These are phyloP conservation scores for Portunus trituberculatus DNA, from an alignment of 1,140 invertebrate species.

Conservation along the genomic window DNA sequence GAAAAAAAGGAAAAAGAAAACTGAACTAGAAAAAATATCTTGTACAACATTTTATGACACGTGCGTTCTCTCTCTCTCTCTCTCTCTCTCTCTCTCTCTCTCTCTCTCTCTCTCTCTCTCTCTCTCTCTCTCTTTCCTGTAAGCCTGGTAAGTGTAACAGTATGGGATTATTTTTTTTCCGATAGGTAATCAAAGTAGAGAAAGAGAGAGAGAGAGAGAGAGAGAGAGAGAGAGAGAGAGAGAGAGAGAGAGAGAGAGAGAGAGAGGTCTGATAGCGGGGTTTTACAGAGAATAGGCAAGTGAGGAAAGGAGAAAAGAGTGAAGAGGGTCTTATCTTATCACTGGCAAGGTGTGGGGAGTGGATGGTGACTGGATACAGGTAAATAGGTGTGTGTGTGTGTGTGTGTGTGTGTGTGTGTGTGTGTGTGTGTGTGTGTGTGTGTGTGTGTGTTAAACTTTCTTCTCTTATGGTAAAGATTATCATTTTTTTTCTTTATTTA, in stretches of 20 bases:
- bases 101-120: slow-evolving; percentile 1
- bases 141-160: not conserved
- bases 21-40: not conserved
- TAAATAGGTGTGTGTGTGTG: not conserved
- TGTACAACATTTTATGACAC: too few relatives aligned
- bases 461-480: too few relatives aligned
- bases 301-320: too few relatives aligned
- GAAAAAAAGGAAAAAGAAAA: not conserved
- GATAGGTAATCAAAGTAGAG: too few relatives aligned
- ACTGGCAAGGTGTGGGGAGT: too few relatives aligned
- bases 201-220: too few relatives aligned
- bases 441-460: too few relatives aligned
- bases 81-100: not conserved
- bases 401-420: not conserved
- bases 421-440: not conserved
- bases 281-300: not conserved
- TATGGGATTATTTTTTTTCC: not conserved
- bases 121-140: not conserved
- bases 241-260: slow-evolving; percentile 61
- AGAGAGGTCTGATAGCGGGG: not conserved
- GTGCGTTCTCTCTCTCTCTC: too few relatives aligned
- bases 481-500: too few relatives aligned
- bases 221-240: not conserved
- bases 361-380: too few relatives aligned
- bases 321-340: too few relatives aligned